Evolutionary conservation across 2,113 vertebrate genomes (phyloP), one percentile per base, ranked within the genome.

Genomic region (Chaetorhynchus papuensis): DNA sequence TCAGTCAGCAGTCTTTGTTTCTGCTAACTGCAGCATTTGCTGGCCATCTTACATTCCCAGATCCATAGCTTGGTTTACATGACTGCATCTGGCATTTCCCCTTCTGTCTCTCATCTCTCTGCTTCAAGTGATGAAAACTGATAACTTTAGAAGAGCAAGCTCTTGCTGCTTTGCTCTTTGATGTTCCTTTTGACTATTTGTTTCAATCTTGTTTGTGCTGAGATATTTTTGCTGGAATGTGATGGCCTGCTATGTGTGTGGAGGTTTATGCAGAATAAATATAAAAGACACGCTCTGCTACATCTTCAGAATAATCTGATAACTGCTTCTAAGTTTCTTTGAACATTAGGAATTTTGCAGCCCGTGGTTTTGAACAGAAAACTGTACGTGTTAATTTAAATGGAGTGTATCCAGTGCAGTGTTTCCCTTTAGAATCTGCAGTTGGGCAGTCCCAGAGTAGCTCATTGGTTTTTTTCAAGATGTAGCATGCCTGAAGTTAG

Each of bases 401-500:
- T 31, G 19, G n/a, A 50, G 18, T 30, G 7, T 42, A 22, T 53
- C 31, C 11, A 20, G 30, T 52, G 15, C 37, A 56, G 0, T 22
- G 12, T 21, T 88, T 69, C 22, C 37, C 15, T 41, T 66, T 27
- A 24, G 47, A 75, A 13, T 33, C 42, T 47, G 21, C 18, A 44
- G 3, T 6, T 0, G 0, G 33, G 12, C 26, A 42, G 33, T 42
- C 26, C 15, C 10, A 10, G 2, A 35, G 14, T 27, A 57, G 33
- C 10, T 54, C 23, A 4, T 12, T 53, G 35, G 3, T 6, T 44
- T 56, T 44, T 68, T 61, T 8, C 35, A 86, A 44, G 39, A 18
- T 31, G 30, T 30, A 31, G 31, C 4, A 16, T 35, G 39, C 6
- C 33, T 77, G n/a, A 70, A 87, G 41, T 44, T 63, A 70, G 30